Evolutionary conservation across 1,140 invertebrate genomes (phyloP), one percentile per base, ranked within the genome.

Genomic region (Drosophila kanapiae): DNA sequence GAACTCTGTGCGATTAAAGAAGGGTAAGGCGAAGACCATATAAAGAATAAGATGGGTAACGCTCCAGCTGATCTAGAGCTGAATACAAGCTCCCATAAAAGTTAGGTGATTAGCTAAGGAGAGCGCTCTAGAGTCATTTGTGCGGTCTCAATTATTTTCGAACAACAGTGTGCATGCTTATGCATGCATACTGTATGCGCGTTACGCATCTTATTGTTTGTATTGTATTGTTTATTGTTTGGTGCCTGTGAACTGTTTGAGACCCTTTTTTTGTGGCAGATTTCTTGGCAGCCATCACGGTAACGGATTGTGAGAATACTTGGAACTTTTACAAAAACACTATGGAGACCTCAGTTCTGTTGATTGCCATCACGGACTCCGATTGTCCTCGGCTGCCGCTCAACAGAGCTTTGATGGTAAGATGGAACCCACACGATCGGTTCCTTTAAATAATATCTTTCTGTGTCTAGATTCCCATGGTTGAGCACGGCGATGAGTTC

Each of bases 371-470:
- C 62, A 93, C 94, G 77, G 96, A 95, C 72, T 93, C 94, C 0
- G 95, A 96, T 76, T 97, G 97, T 92, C 95, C 96, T 0, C 93
- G 97, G 51, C 88, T 97, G 61, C 95, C 96, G 1, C 75, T 92
- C 1, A 90, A 94, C 27, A 93, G 94, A 6, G 96, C 96, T 2
- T 93, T 97, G n/a, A 96, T 95, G 42, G 94, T 91, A 63, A 60
- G 33, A 29, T 40, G 5, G 6, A 43, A 3, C 0, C 2, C 6
- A 5, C 2, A 9, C 13, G 1, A 18, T 27, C 0, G n/a, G 0
- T 16, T 4, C 7, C 18, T 23, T 33, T 2, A 38, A 47, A 10
- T 8, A 16, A 11, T 29, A 40, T 51, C 3, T 4, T 31, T 33
- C 6, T 3, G 0, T 23, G 13, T 5, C 13, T 29, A 93, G 92